phyloP scores from a whole-genome alignment of 2,888 invertebrate genomes.

The Mythimna vitellina region DNA sequence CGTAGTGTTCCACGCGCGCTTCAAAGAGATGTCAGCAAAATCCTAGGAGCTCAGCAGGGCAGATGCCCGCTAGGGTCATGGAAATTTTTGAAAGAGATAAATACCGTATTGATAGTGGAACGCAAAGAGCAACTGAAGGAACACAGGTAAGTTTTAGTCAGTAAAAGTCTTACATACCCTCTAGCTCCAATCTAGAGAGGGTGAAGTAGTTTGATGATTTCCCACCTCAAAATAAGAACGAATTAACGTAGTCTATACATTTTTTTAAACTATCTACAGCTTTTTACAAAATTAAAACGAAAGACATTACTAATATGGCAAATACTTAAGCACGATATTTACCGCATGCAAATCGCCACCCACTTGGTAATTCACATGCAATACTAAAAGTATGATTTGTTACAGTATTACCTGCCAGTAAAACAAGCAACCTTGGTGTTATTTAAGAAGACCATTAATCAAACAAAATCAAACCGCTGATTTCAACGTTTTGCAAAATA shows the following conservation, averaged over 20 bases:
- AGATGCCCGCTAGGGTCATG: not conserved
- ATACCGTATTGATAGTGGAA: too few species aligned
- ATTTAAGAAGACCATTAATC: slow-evolving; percentile 15
- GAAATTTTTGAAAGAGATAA: not conserved
- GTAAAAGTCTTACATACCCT: too few species aligned
- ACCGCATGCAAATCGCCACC: slow-evolving; percentile 31
- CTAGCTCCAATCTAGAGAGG: too few species aligned
- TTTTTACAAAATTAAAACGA: too few species aligned
- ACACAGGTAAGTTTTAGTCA: too few species aligned
- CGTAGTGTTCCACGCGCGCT: not conserved
- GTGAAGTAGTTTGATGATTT: too few species aligned
- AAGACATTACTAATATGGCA: not conserved
- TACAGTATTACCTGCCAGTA: slow-evolving; percentile 18
- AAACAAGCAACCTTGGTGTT: slow-evolving; percentile 24
- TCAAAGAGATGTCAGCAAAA: not conserved
- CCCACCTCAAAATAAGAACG: too few species aligned
- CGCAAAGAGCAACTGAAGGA: too few species aligned
- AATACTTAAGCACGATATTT: not conserved
- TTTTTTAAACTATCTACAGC: too few species aligned
- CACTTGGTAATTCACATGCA: slow-evolving; percentile 5
- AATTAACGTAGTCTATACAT: too few species aligned
- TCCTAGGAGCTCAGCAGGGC: not conserved
- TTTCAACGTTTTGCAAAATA: slow-evolving; percentile 40
- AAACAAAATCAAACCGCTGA: slow-evolving; percentile 32
- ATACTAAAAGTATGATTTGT: slow-evolving; percentile 18